A percentile compares a stretch with the other conserved stretches of the same genome.
Conservation (phyloP, 1,140 invertebrate species). For the Trypoxylus dichotomus region DNA sequence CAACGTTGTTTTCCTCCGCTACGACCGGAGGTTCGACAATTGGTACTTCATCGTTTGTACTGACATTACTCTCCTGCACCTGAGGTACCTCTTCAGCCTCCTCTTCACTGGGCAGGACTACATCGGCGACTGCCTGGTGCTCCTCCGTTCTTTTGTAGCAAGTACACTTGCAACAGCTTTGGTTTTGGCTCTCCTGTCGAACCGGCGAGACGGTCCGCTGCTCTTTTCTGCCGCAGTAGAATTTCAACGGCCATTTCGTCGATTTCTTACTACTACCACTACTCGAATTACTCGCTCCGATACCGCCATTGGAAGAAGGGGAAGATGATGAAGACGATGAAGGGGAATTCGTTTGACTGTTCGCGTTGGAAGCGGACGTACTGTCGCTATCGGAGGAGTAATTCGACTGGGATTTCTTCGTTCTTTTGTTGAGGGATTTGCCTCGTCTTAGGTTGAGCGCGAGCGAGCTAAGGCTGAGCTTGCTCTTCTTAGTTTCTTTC, state of each 20-base stretch:
- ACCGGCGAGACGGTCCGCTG: background rate
- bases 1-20: background rate
- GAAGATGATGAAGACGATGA: background rate
- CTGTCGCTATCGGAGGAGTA: background rate
- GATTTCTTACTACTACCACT: conserved; percentile 2
- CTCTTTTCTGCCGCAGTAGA: conserved; percentile 20
- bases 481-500: background rate
- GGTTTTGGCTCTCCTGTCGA: background rate
- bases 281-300: background rate
- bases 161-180: conserved; percentile 23
- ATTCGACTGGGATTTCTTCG: background rate
- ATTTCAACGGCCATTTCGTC: conserved; percentile 22
- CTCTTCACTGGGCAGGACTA: background rate
- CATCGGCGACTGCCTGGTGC: background rate
- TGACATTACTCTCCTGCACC: background rate
- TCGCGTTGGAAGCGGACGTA: background rate
- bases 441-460: background rate
- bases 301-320: background rate
- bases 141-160: conserved; percentile 18
- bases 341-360: background rate
- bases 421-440: background rate
- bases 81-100: no score
- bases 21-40: background rate
- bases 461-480: background rate
- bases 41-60: background rate